Evolutionary conservation across 1,140 invertebrate species (phyloP).

Genomic region (Achatina immaculata): DNA sequence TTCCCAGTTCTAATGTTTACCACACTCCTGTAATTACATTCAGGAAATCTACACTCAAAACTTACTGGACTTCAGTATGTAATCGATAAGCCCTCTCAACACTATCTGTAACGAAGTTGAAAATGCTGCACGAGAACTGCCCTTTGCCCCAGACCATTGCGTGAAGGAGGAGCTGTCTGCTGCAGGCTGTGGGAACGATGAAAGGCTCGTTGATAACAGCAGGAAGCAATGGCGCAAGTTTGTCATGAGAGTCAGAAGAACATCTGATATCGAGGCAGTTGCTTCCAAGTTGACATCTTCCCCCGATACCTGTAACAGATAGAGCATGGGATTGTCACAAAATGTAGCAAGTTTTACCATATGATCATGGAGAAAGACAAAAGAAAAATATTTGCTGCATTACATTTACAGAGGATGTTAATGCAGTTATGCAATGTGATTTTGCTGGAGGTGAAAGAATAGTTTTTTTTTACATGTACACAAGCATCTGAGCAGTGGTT

Average conservation of each 20-base stretch:
- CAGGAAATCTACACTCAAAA: not conserved
- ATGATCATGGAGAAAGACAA: no score
- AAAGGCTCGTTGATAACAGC: not conserved
- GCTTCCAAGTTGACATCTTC: slow-evolving; percentile 69
- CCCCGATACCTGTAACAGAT: slow-evolving; percentile 67
- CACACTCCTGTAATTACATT: no score
- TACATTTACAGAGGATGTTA: no score
- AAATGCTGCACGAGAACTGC: slow-evolving; percentile 63
- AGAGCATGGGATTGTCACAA: slow-evolving; percentile 9
- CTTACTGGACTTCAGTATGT: slow-evolving; percentile 73
- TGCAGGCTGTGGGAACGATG: not conserved
- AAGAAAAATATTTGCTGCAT: no score
- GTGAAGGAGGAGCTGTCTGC: slow-evolving; percentile 21
- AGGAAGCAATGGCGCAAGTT: slow-evolving; percentile 70
- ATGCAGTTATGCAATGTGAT: no score
- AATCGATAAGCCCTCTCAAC: slow-evolving; percentile 73
- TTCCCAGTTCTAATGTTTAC: no score
- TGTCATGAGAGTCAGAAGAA: slow-evolving; percentile 69
- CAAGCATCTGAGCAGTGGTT: no score
- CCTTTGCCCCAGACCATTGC: slow-evolving; percentile 47
- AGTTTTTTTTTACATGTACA: no score
- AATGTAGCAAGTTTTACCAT: no score
- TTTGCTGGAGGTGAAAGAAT: no score
- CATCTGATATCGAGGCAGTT: slow-evolving; percentile 66
- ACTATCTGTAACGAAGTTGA: slow-evolving; percentile 73